Conservation (phyloP, 2,113 vertebrate genomes). For the Macaca fascicularis region T2T-MFA8v1.1 NC_088375.1:98548001-98548500, state of each 20-base stretch:
- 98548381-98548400: not conserved
- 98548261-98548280: not conserved
- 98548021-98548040: conserved; percentile 63
- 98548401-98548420: not conserved
- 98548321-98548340: not conserved
- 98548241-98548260: not conserved
- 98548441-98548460: conserved; percentile 47
- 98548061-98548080: not conserved
- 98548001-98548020: conserved; percentile 52
- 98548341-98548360: not conserved
- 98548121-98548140: conserved; percentile 4
- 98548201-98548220: conserved; percentile 9
- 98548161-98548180: conserved; percentile 3
- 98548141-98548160: not conserved
- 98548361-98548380: conserved; percentile 12
- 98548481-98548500: not conserved
- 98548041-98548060: not conserved
- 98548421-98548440: conserved; percentile 42
- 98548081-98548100: conserved; percentile 14
- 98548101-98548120: not conserved
- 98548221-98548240: not conserved
- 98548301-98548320: not conserved
- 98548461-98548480: not conserved
- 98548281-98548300: conserved; percentile 57
- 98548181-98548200: conserved; percentile 23